These are phyloP conservation scores for Sander lucioperca DNA, from an alignment of 2,113 vertebrate genomes.

Conservation along the genomic window DNA sequence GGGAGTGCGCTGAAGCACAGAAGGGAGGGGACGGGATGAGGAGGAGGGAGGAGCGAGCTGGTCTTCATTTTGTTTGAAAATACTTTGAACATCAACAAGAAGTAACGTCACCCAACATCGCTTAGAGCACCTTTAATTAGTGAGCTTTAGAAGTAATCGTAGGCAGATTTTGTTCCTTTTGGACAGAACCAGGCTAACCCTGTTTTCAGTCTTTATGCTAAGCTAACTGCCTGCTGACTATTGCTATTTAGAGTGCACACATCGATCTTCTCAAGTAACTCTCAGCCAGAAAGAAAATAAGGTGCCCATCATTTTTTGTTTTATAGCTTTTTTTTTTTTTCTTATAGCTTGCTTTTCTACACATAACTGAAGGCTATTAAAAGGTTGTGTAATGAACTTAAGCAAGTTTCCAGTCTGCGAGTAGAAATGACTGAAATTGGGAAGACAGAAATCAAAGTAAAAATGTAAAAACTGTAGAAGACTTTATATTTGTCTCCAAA, in stretches of 20 bases:
- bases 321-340: no score
- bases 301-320: background rate
- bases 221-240: background rate
- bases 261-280: background rate
- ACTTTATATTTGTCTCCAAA: background rate
- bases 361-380: background rate
- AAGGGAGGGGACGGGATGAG: no score
- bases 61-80: no score
- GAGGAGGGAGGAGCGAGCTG: no score
- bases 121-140: background rate
- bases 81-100: no score
- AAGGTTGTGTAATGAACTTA: background rate
- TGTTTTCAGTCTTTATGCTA: background rate
- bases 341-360: no score
- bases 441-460: background rate
- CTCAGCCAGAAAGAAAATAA: background rate
- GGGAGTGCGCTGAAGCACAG: no score
- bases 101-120: no score
- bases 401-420: slow-evolving; percentile 3
- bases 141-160: background rate
- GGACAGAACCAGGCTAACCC: background rate
- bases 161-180: background rate
- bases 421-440: background rate
- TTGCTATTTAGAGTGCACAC: no score
- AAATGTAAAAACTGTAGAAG: background rate